Conservation (phyloP, 2,888 invertebrate species). For the Itoplectis maculator region DNA sequence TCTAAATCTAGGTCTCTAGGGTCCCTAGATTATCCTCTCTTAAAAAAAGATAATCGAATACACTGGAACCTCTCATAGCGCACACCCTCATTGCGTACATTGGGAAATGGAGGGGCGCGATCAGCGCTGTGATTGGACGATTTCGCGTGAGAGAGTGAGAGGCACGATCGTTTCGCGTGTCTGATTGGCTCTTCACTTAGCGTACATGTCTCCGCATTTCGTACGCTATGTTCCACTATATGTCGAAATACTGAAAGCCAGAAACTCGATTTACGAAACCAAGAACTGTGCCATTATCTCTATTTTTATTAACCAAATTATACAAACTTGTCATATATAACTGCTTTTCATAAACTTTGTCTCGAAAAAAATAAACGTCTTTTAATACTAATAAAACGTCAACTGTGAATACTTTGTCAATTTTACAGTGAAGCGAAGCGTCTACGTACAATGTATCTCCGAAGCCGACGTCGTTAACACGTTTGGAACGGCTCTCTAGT, state of each 20-base stretch:
- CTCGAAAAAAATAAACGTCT: slow-evolving; percentile 29
- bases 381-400: slow-evolving; percentile 33
- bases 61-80: too few relatives aligned
- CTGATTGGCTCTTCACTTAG: too few relatives aligned
- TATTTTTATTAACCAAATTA: not conserved
- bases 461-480: not conserved
- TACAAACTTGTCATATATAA: slow-evolving; percentile 15
- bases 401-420: slow-evolving; percentile 1
- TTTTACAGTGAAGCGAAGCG: slow-evolving; percentile 35
- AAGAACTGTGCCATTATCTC: not conserved
- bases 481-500: not conserved
- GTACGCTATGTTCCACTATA: slow-evolving; percentile 85
- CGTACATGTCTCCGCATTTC: slow-evolving; percentile 85
- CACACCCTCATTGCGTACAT: too few relatives aligned
- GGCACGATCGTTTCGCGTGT: too few relatives aligned
- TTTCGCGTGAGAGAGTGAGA: too few relatives aligned
- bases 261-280: slow-evolving; percentile 81
- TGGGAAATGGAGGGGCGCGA: too few relatives aligned
- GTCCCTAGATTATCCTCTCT: too few relatives aligned
- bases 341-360: slow-evolving; percentile 27
- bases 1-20: too few relatives aligned
- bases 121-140: too few relatives aligned
- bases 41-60: slow-evolving; percentile 78
- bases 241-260: too few relatives aligned
- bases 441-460: slow-evolving; percentile 1